Evolutionary conservation across 2,888 invertebrate genomes (phyloP), one percentile per base, ranked within the genome.

Genomic region (Tiliacea citrago): DNA sequence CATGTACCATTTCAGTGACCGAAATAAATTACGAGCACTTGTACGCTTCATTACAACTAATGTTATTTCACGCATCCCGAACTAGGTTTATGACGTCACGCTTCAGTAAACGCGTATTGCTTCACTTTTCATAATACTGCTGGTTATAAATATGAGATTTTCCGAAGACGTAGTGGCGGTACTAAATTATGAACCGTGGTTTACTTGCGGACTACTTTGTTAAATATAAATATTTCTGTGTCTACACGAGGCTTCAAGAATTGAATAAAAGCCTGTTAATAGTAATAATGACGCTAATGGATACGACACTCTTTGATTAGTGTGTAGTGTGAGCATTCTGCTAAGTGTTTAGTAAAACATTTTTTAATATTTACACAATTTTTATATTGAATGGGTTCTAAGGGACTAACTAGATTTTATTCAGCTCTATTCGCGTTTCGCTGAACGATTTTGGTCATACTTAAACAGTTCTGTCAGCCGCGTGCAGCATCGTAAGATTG

Each of bases 51-150:
- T 66, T 76, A 67, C 67, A 79, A 65, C 58, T 51, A 79, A 74
- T 71, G 53, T 69, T 69, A 71, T 79, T 79, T 82, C 75, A 75
- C 71, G 73, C 86, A 73, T 83, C 73, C 73, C 77, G 57, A 79
- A 77, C 83, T 69, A 58, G 61, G 61, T 83, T 75, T 71, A 83
- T 78, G 69, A 70, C 62, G 79, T 61, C 68, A 78, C 24, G 73
- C 49, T 35, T 73, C 67, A 66, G 55, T 81, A 47, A 82, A 84
- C 65, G 58, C 18, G 63, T 67, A 81, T 81, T 77, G 62, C 69
- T 61, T 69, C 69, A 63, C 67, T 70, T 72, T 81, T 76, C 75
- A 74, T 63, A 53, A 18, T 18, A n/a, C 12, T 58, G 42, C 45
- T 55, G 61, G 61, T 42, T 55, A 60, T 82, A 70, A 81, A 82